phyloP scores from a whole-genome alignment of 2,113 vertebrate genomes.

The Urocitellus parryii region DNA sequence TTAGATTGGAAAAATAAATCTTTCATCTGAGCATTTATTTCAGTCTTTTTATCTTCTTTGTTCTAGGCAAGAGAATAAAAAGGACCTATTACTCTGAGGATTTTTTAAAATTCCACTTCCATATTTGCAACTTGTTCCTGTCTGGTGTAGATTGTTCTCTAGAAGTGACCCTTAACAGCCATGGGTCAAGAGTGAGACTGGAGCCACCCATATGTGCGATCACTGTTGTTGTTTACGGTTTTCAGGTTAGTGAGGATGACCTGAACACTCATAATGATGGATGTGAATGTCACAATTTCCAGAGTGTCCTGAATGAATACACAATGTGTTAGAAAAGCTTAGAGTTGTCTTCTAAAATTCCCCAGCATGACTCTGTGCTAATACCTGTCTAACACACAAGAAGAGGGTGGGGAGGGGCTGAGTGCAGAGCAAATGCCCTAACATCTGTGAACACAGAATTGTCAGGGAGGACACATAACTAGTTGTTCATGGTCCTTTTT shows the following conservation, averaged over 20 bases:
- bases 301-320: background rate
- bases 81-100: background rate
- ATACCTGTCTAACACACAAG: background rate
- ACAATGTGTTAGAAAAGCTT: background rate
- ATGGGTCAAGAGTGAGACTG: background rate
- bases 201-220: background rate
- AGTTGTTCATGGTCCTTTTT: background rate
- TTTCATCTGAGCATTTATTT: constrained; percentile 65
- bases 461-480: background rate
- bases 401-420: background rate
- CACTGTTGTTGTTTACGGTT: background rate
- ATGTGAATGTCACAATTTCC: background rate
- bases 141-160: background rate
- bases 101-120: background rate
- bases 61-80: background rate
- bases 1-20: constrained; percentile 58
- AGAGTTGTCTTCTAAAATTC: constrained; percentile 11
- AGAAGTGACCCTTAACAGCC: background rate
- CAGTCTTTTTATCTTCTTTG: constrained; percentile 49
- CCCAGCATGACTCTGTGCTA: background rate
- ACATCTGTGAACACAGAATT: background rate
- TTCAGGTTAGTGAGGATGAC: constrained; percentile 47
- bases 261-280: constrained; percentile 29
- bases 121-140: background rate
- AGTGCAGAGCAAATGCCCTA: background rate